Conservation (phyloP, 92 coral and sea anemone genomes). For the Actinernus sp. region DNA sequence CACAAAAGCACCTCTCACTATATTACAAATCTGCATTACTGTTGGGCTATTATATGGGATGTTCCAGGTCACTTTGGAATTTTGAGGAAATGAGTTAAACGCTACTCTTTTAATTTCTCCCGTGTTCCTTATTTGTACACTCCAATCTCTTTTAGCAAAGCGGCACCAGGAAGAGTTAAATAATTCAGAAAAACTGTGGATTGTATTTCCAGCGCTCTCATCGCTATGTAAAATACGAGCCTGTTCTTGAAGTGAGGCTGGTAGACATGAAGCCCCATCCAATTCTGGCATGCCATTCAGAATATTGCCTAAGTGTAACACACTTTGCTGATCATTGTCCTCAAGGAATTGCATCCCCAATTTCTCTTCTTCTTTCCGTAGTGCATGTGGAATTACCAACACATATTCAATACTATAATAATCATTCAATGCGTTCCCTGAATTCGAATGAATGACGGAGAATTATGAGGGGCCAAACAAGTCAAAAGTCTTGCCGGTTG, state of each 20-base stretch:
- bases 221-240: too few relatives aligned
- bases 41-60: neutral
- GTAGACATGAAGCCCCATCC: neutral
- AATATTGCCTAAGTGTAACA: neutral
- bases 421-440: neutral
- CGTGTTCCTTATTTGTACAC: constrained; percentile 65
- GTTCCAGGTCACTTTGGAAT: neutral
- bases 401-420: neutral
- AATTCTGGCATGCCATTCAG: neutral
- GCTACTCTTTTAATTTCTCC: too few relatives aligned
- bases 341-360: neutral
- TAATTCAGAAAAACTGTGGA: neutral
- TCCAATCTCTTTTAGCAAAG: constrained; percentile 52
- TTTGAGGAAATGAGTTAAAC: neutral
- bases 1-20: constrained; percentile 59
- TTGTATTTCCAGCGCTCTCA: too few relatives aligned
- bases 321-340: neutral
- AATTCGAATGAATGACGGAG: neutral
- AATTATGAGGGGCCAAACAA: neutral
- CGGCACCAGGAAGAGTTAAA: constrained; percentile 74
- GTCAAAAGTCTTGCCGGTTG: too few relatives aligned
- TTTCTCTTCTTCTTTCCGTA: neutral
- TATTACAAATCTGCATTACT: constrained; percentile 39
- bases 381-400: neutral
- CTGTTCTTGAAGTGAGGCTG: neutral